These are phyloP conservation scores for Nasonia longicornis DNA, from an alignment of 1,140 invertebrate species.

Conservation along the genomic window DNA sequence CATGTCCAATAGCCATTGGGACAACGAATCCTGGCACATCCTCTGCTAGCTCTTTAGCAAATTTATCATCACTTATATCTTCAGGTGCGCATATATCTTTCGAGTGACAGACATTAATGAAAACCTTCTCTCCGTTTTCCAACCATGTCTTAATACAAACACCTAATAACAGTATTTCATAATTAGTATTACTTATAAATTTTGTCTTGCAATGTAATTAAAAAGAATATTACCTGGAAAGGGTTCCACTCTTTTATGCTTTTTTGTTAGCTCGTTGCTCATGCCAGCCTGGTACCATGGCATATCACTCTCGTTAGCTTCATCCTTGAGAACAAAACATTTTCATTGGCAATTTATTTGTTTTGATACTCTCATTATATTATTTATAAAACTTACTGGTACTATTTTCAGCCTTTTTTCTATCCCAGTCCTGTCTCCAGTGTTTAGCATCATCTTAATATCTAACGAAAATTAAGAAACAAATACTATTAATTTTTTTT, in stretches of 20 bases:
- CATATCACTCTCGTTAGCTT: conserved; percentile 17
- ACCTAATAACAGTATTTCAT: conserved; percentile 72
- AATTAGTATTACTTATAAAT: conserved; percentile 13
- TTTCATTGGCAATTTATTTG: background rate
- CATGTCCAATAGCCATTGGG: conserved; percentile 89
- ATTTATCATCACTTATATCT: conserved; percentile 82
- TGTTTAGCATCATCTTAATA: conserved; percentile 42
- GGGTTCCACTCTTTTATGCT: conserved; percentile 54
- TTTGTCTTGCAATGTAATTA: background rate
- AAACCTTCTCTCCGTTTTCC: conserved; percentile 78
- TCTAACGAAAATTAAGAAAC: too few species aligned
- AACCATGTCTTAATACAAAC: conserved; percentile 86
- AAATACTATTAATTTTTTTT: too few species aligned
- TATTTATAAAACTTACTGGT: conserved; percentile 49
- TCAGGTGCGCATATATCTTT: conserved; percentile 82
- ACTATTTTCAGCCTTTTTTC: conserved; percentile 54
- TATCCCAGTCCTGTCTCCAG: conserved; percentile 56
- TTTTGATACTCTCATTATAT: conserved; percentile 22
- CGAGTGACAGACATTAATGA: conserved; percentile 84
- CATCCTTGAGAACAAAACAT: conserved; percentile 21
- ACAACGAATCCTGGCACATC: conserved; percentile 81
- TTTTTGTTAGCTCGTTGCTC: conserved; percentile 45
- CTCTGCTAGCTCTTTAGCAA: conserved; percentile 76
- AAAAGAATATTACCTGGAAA: conserved; percentile 51
- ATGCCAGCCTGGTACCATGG: conserved; percentile 45